Base-by-base conservation (phyloP, 2,797 vertebrate genomes). In the Cuniculus paca region DNA sequence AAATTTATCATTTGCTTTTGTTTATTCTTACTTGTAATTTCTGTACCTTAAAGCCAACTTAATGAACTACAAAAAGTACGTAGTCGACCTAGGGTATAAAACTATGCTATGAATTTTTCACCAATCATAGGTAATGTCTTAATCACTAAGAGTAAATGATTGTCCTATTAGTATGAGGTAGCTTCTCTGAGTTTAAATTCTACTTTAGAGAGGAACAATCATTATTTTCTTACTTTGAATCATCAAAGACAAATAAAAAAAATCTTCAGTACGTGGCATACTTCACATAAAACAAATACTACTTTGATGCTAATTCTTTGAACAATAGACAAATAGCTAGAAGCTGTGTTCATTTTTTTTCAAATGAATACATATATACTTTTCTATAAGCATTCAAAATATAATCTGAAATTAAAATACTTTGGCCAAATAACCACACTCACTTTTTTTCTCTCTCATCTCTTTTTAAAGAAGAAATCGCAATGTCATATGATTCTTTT, bases 1-100 rank as follows among this genome's bases (percentile, higher is more conserved):
- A 52, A 85, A 77, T 74, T 82, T 2, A 78, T 88, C 52, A 61
- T 58, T 28, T 81, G 24, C 50, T 96, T 74, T 60, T 90, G 58
- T 54, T 61, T 92, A 94, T 74, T 92, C n/a, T 97, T 10, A 77
- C 19, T 54, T 85, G 10, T 75, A 85, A 90, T 95, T 89, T 88
- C n/a, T 63, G 45, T 86, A 86, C 63, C 14, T 79, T 60, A 68
- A 72, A 74, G 31, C 83, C 75, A 83, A 52, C 0, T 52, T 91
- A 16, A 80, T 95, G 63, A 79, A 22, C 65, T 58, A 24, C 22
- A 42, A 52, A 86, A 58, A 60, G 26, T 48, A 63, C 9, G 16
- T 54, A 17, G 52, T 54, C 5, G 16, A 17, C 52, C 52, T 50
- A 87, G 36, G 39, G 48, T 65, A 60, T 39, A 28, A 79, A 93